A percentile compares a stretch with the other conserved stretches of the same genome.
phyloP scores from a whole-genome alignment of 2,888 invertebrate species.

The Lysandra bellargus region DNA sequence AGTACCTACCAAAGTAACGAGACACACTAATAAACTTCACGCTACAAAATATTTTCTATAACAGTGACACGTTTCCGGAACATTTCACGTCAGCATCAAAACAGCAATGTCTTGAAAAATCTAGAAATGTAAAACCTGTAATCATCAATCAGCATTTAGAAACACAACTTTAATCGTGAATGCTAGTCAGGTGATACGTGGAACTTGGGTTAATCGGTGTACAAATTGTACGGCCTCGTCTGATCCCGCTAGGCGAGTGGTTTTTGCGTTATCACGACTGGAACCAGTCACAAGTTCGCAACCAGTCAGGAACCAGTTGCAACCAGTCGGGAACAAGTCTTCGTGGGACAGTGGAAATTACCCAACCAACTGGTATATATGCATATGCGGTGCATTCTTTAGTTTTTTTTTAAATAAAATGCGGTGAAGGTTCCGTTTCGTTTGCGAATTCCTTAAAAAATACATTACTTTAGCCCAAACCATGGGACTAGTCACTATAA shows the following conservation, averaged over 20 bases:
- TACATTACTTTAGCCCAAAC: neutral
- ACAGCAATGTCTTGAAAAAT: neutral
- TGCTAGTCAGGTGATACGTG: neutral
- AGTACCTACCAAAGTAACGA: too few species aligned
- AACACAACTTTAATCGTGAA: neutral
- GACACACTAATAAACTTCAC: too few species aligned
- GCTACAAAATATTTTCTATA: too few species aligned
- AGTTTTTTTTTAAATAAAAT: neutral
- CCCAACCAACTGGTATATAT: neutral
- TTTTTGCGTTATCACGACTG: constrained; percentile 23
- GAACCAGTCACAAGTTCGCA: neutral
- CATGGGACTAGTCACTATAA: too few species aligned
- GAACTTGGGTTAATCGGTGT: neutral
- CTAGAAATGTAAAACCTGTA: neutral
- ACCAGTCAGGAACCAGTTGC: constrained; percentile 1
- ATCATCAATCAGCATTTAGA: too few species aligned
- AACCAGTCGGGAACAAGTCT: neutral
- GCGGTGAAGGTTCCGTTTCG: neutral
- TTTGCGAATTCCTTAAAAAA: neutral
- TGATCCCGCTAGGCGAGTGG: constrained; percentile 26
- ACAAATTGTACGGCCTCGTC: neutral
- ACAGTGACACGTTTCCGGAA: too few species aligned
- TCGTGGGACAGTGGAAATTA: constrained; percentile 26
- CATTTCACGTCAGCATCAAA: too few species aligned
- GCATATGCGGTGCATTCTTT: neutral